A percentile compares a stretch with the other conserved stretches of the same genome.
Conservation (phyloP, 2,888 invertebrate genomes). For the Scaptomyza cyrtandrae region DNA sequence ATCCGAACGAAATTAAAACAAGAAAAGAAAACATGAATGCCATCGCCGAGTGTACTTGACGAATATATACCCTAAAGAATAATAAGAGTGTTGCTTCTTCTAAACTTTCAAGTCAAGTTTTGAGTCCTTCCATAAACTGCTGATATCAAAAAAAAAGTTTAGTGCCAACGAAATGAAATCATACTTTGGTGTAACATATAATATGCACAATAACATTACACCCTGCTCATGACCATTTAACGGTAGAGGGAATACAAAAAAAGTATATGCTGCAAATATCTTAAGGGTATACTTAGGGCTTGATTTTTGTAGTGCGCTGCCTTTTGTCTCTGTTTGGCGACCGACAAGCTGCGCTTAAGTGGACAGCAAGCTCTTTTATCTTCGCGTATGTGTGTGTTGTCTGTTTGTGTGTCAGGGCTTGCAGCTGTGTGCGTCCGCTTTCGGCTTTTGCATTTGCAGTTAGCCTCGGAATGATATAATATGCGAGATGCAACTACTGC, state of each 20-base stretch:
- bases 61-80: slow-evolving; percentile 3
- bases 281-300: slow-evolving; percentile 76
- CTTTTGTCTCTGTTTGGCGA: slow-evolving; percentile 62
- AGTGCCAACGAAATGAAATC: not conserved
- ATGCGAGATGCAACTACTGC: slow-evolving; percentile 44
- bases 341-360: slow-evolving; percentile 56
- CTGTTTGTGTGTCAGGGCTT: slow-evolving; percentile 36
- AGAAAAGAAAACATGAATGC: not conserved
- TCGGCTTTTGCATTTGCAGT: slow-evolving; percentile 74
- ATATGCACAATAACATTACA: not conserved
- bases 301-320: slow-evolving; percentile 69
- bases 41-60: not conserved
- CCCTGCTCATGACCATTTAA: not conserved
- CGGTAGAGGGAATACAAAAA: slow-evolving; percentile 3
- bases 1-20: slow-evolving; percentile 72
- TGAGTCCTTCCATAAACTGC: not conserved
- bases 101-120: not conserved
- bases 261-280: slow-evolving; percentile 69
- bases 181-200: not conserved
- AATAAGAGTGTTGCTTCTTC: not conserved
- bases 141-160: not conserved
- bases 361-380: slow-evolving; percentile 46
- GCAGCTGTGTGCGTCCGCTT: slow-evolving; percentile 52
- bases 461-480: slow-evolving; percentile 68
- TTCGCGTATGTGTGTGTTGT: slow-evolving; percentile 1